Conservation (phyloP, 2,113 vertebrate genomes). For the Ploceus nigricollis region DNA sequence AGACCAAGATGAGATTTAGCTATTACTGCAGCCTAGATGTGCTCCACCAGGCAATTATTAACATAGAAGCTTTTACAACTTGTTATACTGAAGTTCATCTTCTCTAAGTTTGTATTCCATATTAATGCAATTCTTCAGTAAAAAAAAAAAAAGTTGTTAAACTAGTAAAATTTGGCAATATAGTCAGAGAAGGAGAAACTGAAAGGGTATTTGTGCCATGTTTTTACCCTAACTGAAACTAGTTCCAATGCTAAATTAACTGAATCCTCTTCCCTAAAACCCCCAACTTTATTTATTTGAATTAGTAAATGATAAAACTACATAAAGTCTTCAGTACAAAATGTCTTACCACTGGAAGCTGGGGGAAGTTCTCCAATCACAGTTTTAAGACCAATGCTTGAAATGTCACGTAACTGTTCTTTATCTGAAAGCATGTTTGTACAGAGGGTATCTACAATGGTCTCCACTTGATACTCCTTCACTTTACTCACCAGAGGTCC, state of each 20-base stretch:
- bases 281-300: background rate
- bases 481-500: slow-evolving; percentile 98
- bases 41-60: background rate
- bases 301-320: background rate
- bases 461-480: slow-evolving; percentile 99
- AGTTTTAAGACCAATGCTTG: slow-evolving; percentile 97
- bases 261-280: background rate
- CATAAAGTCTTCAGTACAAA: background rate
- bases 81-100: background rate
- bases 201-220: background rate
- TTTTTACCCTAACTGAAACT: background rate
- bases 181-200: background rate
- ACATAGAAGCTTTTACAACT: background rate
- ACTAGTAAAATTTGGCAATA: background rate
- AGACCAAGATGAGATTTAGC: background rate
- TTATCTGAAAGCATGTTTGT: slow-evolving; percentile 99
- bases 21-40: background rate
- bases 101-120: background rate
- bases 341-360: slow-evolving; percentile 90
- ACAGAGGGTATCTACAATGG: slow-evolving; percentile 97
- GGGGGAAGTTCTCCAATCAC: slow-evolving; percentile 98
- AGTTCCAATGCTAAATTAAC: background rate
- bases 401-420: slow-evolving; percentile 96
- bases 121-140: background rate
- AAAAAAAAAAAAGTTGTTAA: background rate